Evolutionary conservation across 2,113 vertebrate genomes (phyloP).

Genomic region (Alectura lathami): DNA sequence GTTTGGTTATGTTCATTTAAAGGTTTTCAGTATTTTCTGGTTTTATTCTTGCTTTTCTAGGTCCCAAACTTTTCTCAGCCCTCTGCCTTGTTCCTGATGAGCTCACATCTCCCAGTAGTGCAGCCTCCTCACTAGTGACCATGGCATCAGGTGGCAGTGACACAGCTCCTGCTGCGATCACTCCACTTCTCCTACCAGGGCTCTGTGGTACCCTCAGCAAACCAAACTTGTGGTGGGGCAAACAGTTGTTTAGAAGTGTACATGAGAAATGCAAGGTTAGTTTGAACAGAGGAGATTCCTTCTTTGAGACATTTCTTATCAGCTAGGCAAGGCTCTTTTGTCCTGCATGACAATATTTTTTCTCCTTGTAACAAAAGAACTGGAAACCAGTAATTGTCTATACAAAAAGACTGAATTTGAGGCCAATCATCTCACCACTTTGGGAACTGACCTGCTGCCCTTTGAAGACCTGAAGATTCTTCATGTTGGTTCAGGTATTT

Average conservation of each 20-base stretch:
- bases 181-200: not conserved
- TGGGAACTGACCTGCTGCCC: not conserved
- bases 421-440: not conserved
- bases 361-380: not conserved
- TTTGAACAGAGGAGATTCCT: not conserved
- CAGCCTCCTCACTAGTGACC: not conserved
- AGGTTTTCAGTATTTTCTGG: not conserved
- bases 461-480: not conserved
- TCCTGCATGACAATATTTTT: not conserved
- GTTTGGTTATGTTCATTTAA: not conserved
- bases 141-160: accelerated
- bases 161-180: not conserved
- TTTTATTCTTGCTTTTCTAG: not conserved
- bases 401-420: not conserved
- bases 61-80: not conserved
- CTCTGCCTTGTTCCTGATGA: not conserved
- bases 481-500: not conserved
- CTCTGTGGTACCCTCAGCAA: not conserved
- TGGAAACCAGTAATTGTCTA: not conserved
- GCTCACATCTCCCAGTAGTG: not conserved
- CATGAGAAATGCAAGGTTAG: not conserved
- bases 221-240: accelerated
- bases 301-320: not conserved
- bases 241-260: not conserved
- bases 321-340: not conserved